Percentiles rank a stretch among this genome's conserved stretches.
phyloP scores from a whole-genome alignment of 2,888 invertebrate genomes.

The Leucophora obtusa region DNA sequence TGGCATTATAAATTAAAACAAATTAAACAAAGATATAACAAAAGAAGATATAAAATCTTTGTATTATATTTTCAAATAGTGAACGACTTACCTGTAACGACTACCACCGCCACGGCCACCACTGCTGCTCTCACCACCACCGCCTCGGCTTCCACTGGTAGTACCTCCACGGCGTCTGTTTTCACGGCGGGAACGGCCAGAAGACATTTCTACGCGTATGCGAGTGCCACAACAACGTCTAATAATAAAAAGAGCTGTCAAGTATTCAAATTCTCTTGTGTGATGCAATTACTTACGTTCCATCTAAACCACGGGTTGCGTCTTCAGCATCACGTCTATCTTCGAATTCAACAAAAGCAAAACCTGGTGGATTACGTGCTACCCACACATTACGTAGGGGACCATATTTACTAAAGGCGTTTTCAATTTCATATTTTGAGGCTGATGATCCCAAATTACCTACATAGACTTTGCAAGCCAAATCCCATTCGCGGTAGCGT shows the following conservation, averaged over 20 bases:
- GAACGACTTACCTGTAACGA: conserved; percentile 75
- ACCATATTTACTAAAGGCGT: conserved; percentile 90
- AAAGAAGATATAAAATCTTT: conserved; percentile 22
- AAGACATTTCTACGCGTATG: conserved; percentile 95
- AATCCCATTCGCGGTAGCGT: conserved; percentile 85
- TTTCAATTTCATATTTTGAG: conserved; percentile 91
- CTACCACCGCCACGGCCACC: conserved; percentile 67
- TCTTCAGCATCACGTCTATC: conserved; percentile 92
- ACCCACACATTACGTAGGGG: conserved; percentile 94
- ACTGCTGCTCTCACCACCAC: conserved; percentile 71
- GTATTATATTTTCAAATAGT: neutral
- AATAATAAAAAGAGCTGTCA: conserved; percentile 29
- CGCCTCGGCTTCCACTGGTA: conserved; percentile 72
- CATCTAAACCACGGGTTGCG: conserved; percentile 88
- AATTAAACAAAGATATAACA: conserved; percentile 11
- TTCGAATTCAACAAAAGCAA: conserved; percentile 92
- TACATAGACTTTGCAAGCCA: conserved; percentile 92
- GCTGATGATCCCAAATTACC: conserved; percentile 93
- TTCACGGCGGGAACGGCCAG: conserved; percentile 88
- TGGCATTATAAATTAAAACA: conserved; percentile 22
- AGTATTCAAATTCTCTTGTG: neutral
- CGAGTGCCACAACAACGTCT: conserved; percentile 93
- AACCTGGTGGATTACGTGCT: conserved; percentile 92
- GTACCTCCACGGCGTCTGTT: conserved; percentile 80
- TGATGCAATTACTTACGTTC: conserved; percentile 82